These are phyloP conservation scores for Gracilinanus agilis DNA, from an alignment of 2,113 vertebrate genomes.

Conservation along the genomic window DNA sequence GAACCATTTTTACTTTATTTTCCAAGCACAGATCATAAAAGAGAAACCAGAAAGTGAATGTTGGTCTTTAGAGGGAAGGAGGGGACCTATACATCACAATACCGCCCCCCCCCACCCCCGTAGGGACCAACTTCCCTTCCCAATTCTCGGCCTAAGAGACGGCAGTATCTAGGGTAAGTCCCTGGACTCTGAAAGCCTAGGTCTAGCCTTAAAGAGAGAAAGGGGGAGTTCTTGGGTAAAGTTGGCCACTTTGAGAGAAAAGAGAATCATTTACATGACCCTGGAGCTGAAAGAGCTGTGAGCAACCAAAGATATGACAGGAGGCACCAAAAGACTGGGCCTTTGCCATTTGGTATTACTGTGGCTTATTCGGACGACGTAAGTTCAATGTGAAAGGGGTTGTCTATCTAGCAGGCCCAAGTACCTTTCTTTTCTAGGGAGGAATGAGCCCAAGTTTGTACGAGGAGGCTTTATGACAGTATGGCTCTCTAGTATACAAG, in stretches of 20 bases:
- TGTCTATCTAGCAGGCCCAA: not conserved
- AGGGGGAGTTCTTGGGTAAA: not conserved
- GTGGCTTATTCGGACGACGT: not conserved
- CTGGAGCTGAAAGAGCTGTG: not conserved
- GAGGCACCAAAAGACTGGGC: not conserved
- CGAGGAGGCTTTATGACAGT: not conserved
- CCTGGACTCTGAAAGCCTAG: not conserved
- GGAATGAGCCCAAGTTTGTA: not conserved
- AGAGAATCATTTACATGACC: not conserved
- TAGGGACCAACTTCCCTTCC: not conserved
- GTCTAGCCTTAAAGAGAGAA: not conserved
- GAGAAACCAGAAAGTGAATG: not conserved
- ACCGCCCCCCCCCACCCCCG: rapidly evolving
- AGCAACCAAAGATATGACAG: not conserved
- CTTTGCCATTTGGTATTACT: not conserved
- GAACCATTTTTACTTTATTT: not conserved
- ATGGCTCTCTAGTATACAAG: not conserved
- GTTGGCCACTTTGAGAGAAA: not conserved
- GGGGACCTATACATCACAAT: not conserved
- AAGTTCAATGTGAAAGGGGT: not conserved
- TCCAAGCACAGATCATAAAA: not conserved
- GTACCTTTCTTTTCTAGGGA: not conserved
- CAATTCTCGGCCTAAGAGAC: not conserved
- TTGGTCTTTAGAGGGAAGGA: not conserved
- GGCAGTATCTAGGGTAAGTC: not conserved